A percentile compares a stretch with the other conserved stretches of the same genome.
Evolutionary conservation across 1,140 invertebrate genomes (phyloP).

Genomic region (Meloidogyne chitwoodi): DNA sequence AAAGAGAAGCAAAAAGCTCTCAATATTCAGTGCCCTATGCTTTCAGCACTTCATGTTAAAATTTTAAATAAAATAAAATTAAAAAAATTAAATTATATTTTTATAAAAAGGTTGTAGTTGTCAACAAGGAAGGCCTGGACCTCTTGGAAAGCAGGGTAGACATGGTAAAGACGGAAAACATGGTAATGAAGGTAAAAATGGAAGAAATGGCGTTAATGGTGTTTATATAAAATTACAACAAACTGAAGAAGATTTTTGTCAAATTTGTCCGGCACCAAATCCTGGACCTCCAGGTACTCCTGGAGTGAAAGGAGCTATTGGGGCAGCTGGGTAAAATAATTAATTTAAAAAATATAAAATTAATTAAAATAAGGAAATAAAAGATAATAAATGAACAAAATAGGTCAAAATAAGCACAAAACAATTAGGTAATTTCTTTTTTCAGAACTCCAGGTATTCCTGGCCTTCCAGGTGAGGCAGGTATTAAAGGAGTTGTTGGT

Average conservation of each 20-base stretch:
- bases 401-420: not conserved
- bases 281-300: slow-evolving; percentile 18
- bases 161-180: not conserved
- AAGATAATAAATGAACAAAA: no score
- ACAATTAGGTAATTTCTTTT: not conserved
- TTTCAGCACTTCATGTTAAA: no score
- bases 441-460: not conserved
- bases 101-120: not conserved
- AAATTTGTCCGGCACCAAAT: slow-evolving; percentile 18
- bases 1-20: no score
- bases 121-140: not conserved
- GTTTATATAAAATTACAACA: slow-evolving; percentile 17
- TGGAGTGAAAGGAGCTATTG: slow-evolving; percentile 15
- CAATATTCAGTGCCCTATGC: no score
- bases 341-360: not conserved
- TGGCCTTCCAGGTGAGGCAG: not conserved
- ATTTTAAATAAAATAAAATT: no score
- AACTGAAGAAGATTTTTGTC: slow-evolving; percentile 16
- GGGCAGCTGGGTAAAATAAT: not conserved
- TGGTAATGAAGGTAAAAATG: not conserved
- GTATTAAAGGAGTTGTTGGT: not conserved
- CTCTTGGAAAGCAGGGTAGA: not conserved
- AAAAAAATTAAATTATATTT: no score
- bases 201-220: not conserved
- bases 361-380: no score